phyloP scores from a whole-genome alignment of 2,888 invertebrate genomes.

The Aphodius granarius region DNA sequence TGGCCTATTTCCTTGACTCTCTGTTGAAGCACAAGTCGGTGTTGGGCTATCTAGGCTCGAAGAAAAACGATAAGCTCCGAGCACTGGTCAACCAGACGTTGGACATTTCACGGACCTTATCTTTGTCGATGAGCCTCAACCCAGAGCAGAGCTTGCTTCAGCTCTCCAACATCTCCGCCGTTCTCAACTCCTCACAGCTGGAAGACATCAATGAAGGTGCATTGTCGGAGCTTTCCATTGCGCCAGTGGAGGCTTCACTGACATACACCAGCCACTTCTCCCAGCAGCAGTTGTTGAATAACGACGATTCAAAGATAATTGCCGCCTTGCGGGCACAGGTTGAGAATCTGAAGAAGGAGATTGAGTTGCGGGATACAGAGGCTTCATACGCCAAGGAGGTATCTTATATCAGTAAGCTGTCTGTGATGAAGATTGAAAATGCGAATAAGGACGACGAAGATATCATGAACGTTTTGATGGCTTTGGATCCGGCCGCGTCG shows the following conservation, averaged over 20 bases:
- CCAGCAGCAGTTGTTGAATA: conserved; percentile 24
- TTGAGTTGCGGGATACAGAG: conserved; percentile 49
- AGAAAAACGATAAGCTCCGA: conserved; percentile 57
- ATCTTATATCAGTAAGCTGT: neutral
- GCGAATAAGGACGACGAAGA: conserved; percentile 33
- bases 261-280: conserved; percentile 47
- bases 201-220: conserved; percentile 38
- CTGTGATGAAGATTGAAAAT: conserved; percentile 30
- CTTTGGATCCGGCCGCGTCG: conserved; percentile 28
- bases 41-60: conserved; percentile 57
- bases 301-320: conserved; percentile 40
- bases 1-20: conserved; percentile 67
- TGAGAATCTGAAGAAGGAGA: conserved; percentile 48
- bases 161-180: conserved; percentile 55
- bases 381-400: conserved; percentile 11
- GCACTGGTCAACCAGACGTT: conserved; percentile 59
- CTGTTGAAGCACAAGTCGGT: conserved; percentile 64
- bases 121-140: conserved; percentile 51
- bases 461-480: conserved; percentile 31
- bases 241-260: conserved; percentile 40
- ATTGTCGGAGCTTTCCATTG: conserved; percentile 19
- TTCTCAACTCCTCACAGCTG: conserved; percentile 48
- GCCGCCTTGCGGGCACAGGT: conserved; percentile 48
- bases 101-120: conserved; percentile 58
- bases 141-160: conserved; percentile 56